Base-by-base conservation (phyloP, 1,140 invertebrate species). In the Drosophila equinoxialis region DNA sequence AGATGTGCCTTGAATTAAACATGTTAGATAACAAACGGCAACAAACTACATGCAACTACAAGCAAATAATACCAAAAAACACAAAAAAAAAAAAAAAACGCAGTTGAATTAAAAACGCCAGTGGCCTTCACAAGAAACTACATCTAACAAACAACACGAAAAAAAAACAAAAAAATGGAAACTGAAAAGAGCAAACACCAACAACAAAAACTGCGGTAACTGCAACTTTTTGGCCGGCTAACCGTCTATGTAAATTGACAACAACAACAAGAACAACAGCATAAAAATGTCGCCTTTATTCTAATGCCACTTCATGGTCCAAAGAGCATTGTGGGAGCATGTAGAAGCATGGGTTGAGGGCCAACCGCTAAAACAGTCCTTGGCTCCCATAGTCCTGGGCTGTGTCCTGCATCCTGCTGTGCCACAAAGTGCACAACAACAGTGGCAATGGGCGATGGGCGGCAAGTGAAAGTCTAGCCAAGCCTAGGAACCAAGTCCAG, bases 1-100 rank as follows among this genome's bases (percentile, higher is more conserved):
- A 77, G 78, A 81, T 70, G 78, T 82, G 75, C 82, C 82, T 89
- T 83, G 79, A 89, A 87, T 89, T 89, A 89, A 87, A 77, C 80
- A 89, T 89, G 84, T 89, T 89, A 87, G 84, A 83, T 87, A 87
- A 83, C 83, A 83, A 30, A 72, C 78, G 60, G 59, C 41, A 85
- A 80, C 64, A 59, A 41, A 51, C 62, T 14, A 67, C 66, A 67
- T 48, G 37, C 41, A 63, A 26, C 45, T 57, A 39, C 8, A 55
- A 61, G 23, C 42, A 13, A 30, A 30, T 64, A 59, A 57, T 65
- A 57, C 30, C 48, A 54, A 62, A 55, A 77, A 45, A 64, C 76
- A 39, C 33, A 33, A n/a, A 8, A 65, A 17, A 6, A 41, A 55
- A 8, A 39, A 71, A 26, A 61, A 78, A 62, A 73, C 69, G 66